Base-by-base conservation (phyloP, 2,113 vertebrate genomes). In the Coreoperca whiteheadi region DNA sequence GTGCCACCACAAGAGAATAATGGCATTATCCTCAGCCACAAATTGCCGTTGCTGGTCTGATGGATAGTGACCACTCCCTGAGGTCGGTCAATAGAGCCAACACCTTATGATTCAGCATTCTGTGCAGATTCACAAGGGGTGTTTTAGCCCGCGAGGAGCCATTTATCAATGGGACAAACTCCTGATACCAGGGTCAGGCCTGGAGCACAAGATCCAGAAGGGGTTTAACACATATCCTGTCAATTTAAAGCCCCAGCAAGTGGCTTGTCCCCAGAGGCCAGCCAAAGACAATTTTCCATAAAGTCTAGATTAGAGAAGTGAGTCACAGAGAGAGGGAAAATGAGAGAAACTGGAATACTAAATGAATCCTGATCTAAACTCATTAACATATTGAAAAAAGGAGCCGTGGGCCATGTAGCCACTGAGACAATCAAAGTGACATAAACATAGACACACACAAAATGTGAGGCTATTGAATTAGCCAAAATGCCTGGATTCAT, bases 61-160 rank as follows among this genome's bases (percentile, higher is more conserved):
- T 84, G 46, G 39, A 41, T 30, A 37, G 54, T 57, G 77, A 83
- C 87, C 79, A 53, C 82, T 90, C 72, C 78, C 60, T 5, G 37
- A 80, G 74, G 84, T 68, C 25, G 65, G 64, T 91, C 76, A 30
- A 91, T 83, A 87, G 39, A 82, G 83, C 43, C 66, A 56, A 23
- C 75, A 65, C 46, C 53, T 63, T 76, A 72, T 86, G 83, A 92
- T 84, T 92, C 90, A 91, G 92, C 92, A 89, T 84, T 86, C 84
- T 84, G 63, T 14, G 16, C 61, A 53, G 77, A 51, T 79, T 86
- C 75, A 63, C 10, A 21, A n/a, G 71, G 66, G 83, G 21, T 18
- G 2, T 77, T 87, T 84, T n/a, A 65, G 46, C 64, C 73, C 32
- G 61, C n/a, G 34, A 79, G 46, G 39, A 74, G 68, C 53, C 21